Evolutionary conservation across 2,797 vertebrate genomes (phyloP), one percentile per base, ranked within the genome.

Genomic region (Dryobates pubescens): DNA sequence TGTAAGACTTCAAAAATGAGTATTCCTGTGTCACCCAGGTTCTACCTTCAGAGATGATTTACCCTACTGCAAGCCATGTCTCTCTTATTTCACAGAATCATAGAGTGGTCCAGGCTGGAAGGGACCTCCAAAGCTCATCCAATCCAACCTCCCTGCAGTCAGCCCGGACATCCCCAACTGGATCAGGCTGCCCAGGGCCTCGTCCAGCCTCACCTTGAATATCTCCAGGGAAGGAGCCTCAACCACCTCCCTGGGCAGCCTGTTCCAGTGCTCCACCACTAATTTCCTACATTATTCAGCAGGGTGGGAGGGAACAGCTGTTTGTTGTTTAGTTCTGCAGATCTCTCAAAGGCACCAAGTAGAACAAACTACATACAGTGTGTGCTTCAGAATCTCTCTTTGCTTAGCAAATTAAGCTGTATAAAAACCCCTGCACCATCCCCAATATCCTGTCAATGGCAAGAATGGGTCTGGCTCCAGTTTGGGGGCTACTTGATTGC

Each of bases 341-440:
- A 78, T 90, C 82, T 80, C 81, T 86, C 84, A 93, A 85, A 94
- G 32, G 84, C 76, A 92, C 88, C 53, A 94, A 80, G 89, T 94
- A 90, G 82, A 88, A 61, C 74, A 75, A 95, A 92, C 92, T 73
- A 83, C 34, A 72, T 38, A 57, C 79, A 61, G 24, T 22, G 6
- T 47, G 49, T 81, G 38, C 85, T 92, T 81, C 73, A 81, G 76
- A 93, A 86, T 92, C 57, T 43, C 56, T 93, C 10, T 94, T 94
- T 95, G 94, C 88, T 81, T 49, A 83, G 79, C 76, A 94, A 83
- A 90, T 94, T 87, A 90, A 89, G 32, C 94, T n/a, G n/a, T n/a
- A n/a, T n/a, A n/a, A n/a, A n/a, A 36, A 36, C 36, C 36, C 36
- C 36, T 36, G 36, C 9, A 36, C 36, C 36, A 36, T 36, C 36